phyloP scores from a whole-genome alignment of 2,888 invertebrate genomes.

The Crematogaster levior region DNA sequence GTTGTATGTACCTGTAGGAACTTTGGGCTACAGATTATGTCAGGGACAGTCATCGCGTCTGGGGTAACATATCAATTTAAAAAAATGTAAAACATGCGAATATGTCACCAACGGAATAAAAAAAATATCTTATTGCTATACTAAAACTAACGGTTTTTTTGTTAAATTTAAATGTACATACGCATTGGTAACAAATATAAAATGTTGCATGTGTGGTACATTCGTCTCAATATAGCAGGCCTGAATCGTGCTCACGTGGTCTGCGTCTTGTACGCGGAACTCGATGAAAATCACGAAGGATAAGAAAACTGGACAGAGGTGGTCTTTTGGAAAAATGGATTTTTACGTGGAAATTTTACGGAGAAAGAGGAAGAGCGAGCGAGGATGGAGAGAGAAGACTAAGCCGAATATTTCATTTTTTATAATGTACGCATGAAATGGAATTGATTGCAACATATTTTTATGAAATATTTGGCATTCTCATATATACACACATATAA shows the following conservation, averaged over 20 bases:
- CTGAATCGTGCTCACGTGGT: neutral
- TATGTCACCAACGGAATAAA: conserved; percentile 72
- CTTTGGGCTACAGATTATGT: conserved; percentile 84
- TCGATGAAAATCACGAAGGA: neutral
- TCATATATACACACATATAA: neutral
- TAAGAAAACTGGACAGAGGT: conserved; percentile 21
- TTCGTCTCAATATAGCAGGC: conserved; percentile 51
- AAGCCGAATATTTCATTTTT: neutral
- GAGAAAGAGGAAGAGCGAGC: neutral
- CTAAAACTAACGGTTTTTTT: conserved; percentile 74
- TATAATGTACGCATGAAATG: neutral
- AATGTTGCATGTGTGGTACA: conserved; percentile 79
- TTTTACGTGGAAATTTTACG: too few relatives aligned
- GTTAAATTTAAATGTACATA: conserved; percentile 77
- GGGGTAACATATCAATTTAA: conserved; percentile 72
- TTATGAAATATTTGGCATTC: neutral
- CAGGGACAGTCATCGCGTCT: conserved; percentile 76
- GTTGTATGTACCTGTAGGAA: conserved; percentile 84
- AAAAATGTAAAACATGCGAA: conserved; percentile 62
- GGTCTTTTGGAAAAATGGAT: too few relatives aligned
- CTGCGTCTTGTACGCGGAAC: neutral
- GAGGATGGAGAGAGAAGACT: neutral
- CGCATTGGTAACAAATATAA: conserved; percentile 85
- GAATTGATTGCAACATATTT: neutral
- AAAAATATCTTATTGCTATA: conserved; percentile 74